Conservation (phyloP, 2,888 invertebrate genomes). For the Mamestra brassicae region DNA sequence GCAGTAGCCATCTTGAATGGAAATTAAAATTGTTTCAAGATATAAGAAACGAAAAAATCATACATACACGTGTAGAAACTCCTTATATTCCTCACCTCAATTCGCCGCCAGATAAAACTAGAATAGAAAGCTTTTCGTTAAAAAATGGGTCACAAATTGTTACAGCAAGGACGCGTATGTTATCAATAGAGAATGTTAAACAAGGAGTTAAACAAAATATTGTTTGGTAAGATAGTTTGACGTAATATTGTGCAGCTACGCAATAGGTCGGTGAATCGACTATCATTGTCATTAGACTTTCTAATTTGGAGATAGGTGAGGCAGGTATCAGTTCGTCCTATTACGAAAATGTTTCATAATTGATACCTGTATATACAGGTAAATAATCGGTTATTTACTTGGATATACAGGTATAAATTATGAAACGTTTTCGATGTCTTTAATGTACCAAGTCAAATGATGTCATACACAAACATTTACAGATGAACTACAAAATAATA, state of each 20-base stretch:
- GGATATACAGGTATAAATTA: background rate
- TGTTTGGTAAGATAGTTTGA: background rate
- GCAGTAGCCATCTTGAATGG: too few relatives aligned
- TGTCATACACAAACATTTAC: background rate
- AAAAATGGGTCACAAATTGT: background rate
- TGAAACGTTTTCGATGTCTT: background rate
- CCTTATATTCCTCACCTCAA: background rate
- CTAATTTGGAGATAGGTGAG: constrained; percentile 36
- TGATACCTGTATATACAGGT: background rate
- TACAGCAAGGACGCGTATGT: background rate
- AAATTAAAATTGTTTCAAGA: too few relatives aligned
- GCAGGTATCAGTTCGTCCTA: background rate
- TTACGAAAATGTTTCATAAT: constrained; percentile 18
- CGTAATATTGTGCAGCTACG: constrained; percentile 27
- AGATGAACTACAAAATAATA: background rate
- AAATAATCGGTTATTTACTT: background rate
- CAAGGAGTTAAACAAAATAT: background rate
- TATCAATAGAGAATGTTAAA: background rate
- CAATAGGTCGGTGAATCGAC: constrained; percentile 35
- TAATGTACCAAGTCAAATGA: background rate
- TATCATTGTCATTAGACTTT: constrained; percentile 34
- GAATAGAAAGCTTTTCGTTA: background rate
- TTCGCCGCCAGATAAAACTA: background rate
- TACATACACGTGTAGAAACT: background rate
- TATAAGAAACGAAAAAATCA: too few relatives aligned